Percentiles rank a stretch among this genome's conserved stretches.
These are phyloP conservation scores for Eremobia ochroleuca DNA, from an alignment of 2,888 invertebrate species.

Conservation along the genomic window DNA sequence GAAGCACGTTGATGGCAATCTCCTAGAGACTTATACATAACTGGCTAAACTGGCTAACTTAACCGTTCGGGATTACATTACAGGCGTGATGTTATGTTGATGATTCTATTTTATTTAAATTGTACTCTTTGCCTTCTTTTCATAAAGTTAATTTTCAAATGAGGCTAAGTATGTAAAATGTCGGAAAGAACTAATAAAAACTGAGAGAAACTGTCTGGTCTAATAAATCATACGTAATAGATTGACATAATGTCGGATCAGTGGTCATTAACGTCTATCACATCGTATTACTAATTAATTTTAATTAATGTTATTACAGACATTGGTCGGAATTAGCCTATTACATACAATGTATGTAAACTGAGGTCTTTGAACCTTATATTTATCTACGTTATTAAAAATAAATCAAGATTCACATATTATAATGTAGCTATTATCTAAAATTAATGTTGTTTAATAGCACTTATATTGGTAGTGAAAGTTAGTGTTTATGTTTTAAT, in stretches of 20 bases:
- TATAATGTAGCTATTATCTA: background rate
- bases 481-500: background rate
- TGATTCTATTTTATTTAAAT: too few relatives aligned
- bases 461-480: background rate
- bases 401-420: slow-evolving; percentile 6
- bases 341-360: background rate
- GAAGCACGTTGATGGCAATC: too few relatives aligned
- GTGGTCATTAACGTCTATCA: slow-evolving; percentile 24
- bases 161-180: background rate
- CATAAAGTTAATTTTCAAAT: background rate
- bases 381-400: background rate
- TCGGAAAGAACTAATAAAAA: slow-evolving; percentile 5
- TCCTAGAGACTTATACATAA: too few relatives aligned
- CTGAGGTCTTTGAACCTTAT: slow-evolving; percentile 26
- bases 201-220: background rate
- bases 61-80: too few relatives aligned
- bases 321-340: slow-evolving; percentile 15
- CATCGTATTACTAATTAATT: slow-evolving; percentile 14
- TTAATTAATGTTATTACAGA: slow-evolving; percentile 16
- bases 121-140: background rate
- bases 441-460: background rate
- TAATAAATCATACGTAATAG: slow-evolving; percentile 15
- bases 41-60: too few relatives aligned
- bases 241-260: slow-evolving; percentile 24
- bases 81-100: too few relatives aligned